Conservation (phyloP, 2,888 invertebrate species). For the Timema podura region DNA sequence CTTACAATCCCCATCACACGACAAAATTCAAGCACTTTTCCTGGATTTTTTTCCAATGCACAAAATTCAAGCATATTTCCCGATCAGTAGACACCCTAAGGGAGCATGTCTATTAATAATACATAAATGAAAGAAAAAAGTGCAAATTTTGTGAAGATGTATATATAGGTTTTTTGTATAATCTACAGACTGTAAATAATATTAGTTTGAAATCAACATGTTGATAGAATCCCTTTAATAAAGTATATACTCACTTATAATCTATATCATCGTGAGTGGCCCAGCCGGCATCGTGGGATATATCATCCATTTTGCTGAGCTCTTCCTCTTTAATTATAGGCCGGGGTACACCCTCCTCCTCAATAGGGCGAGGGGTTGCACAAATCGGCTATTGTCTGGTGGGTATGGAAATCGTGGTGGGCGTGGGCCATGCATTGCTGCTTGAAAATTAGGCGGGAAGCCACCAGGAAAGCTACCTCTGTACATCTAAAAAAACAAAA, state of each 20-base stretch:
- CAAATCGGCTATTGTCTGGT: conserved; percentile 35
- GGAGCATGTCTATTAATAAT: no score
- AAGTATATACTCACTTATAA: conserved; percentile 61
- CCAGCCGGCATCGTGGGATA: conserved; percentile 87
- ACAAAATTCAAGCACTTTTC: no score
- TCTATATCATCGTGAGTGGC: conserved; percentile 89
- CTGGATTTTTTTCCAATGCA: no score
- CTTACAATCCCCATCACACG: no score
- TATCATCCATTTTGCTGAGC: conserved; percentile 86
- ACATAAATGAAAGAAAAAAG: no score
- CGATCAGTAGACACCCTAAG: no score
- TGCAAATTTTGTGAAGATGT: no score
- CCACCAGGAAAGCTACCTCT: conserved; percentile 45
- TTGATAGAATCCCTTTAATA: no score
- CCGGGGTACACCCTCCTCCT: conserved; percentile 62
- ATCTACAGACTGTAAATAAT: background rate
- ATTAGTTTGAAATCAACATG: background rate
- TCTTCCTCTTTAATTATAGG: conserved; percentile 93
- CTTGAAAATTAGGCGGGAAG: conserved; percentile 43
- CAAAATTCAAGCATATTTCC: no score
- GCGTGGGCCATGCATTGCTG: conserved; percentile 41
- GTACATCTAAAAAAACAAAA: conserved; percentile 42
- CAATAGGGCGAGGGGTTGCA: conserved; percentile 18
- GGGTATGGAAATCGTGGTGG: conserved; percentile 44
- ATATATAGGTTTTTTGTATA: background rate